Evolutionary conservation across 2,797 vertebrate species (phyloP).

Genomic region (Coreius guichenoti): DNA sequence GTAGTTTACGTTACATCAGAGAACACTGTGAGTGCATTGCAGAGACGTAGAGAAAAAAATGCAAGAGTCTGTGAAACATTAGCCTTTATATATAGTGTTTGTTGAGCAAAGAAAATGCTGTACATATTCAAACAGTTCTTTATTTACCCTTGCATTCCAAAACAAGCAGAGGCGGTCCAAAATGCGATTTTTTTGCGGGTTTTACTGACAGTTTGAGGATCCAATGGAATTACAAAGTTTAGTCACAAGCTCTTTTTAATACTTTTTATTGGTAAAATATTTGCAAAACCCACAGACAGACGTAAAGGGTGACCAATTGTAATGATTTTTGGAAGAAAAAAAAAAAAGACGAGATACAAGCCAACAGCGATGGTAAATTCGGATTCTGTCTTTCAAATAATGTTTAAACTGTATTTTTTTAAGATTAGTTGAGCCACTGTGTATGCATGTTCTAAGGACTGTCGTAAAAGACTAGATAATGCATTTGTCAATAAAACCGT

Average conservation of each 20-base stretch:
- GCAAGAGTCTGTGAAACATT: not conserved
- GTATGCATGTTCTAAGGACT: not conserved
- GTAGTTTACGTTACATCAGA: not conserved
- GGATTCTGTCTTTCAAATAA: not conserved
- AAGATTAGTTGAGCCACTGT: not conserved
- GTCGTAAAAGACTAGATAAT: not conserved
- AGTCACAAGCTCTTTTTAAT: not conserved
- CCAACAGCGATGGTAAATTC: not conserved
- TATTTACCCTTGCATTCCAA: not conserved
- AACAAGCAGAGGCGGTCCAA: not conserved
- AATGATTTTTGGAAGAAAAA: too few relatives aligned
- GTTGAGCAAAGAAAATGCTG: not conserved
- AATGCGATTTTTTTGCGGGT: too few relatives aligned
- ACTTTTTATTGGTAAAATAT: not conserved
- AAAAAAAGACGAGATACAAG: not conserved
- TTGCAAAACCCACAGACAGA: not conserved
- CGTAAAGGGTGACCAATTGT: not conserved
- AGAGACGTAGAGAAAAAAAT: not conserved
- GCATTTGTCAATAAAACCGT: conserved; percentile 11
- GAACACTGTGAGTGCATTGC: not conserved
- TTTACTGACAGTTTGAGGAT: not conserved
- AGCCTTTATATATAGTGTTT: not conserved
- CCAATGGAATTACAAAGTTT: not conserved
- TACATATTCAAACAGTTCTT: not conserved
- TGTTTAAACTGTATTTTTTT: not conserved